A percentile compares a stretch with the other conserved stretches of the same genome.
These are phyloP conservation scores for Regulus satrapa DNA, from an alignment of 2,113 vertebrate species.

Conservation along the genomic window DNA sequence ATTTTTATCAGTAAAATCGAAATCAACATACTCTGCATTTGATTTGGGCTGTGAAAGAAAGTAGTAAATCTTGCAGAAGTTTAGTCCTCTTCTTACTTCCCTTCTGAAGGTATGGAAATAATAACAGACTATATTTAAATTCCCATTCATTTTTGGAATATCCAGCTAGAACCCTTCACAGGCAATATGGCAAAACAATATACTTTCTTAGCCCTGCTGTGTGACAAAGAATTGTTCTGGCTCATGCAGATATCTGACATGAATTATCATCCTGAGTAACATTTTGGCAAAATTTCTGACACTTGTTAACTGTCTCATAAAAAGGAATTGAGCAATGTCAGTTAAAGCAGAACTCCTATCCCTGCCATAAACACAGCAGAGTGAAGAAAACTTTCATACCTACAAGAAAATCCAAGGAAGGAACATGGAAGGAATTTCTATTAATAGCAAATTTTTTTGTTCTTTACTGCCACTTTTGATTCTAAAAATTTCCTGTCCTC, in stretches of 20 bases:
- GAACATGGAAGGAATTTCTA: not conserved
- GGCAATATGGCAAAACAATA: not conserved
- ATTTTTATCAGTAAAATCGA: not conserved
- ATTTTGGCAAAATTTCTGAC: not conserved
- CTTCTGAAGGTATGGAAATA: not conserved
- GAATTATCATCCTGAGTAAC: not conserved
- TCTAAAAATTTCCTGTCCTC: not conserved
- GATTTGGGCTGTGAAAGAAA: not conserved
- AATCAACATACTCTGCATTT: not conserved
- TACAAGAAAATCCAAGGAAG: not conserved
- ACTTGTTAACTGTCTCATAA: not conserved
- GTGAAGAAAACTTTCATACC: not conserved
- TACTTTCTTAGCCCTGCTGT: not conserved
- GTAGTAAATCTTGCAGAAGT: not conserved
- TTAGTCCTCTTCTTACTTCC: not conserved
- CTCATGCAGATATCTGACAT: not conserved
- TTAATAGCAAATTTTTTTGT: not conserved
- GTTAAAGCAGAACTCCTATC: not conserved
- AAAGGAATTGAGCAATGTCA: not conserved
- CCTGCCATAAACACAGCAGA: not conserved
- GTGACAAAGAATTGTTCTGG: not conserved
- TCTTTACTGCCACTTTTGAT: not conserved
- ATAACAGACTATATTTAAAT: not conserved
- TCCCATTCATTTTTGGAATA: not conserved
- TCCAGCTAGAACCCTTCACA: not conserved